Conservation (phyloP, 2,113 vertebrate species). For the Alexandromys fortis region DNA sequence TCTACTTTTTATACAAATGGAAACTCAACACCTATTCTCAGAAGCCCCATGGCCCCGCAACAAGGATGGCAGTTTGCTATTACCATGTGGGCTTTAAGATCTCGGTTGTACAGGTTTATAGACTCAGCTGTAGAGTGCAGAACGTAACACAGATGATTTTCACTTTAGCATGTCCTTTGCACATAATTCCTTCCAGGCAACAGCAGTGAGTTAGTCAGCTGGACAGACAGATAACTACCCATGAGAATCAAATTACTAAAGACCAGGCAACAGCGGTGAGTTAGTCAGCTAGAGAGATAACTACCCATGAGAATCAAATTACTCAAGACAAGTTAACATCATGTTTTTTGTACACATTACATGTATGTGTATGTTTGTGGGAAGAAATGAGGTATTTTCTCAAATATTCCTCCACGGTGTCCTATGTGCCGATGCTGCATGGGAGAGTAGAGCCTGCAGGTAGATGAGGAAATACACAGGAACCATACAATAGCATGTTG, state of each 20-base stretch:
- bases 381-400: not conserved
- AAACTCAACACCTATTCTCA: conserved; percentile 7
- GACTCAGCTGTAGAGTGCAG: not conserved
- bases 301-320: not conserved
- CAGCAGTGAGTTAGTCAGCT: not conserved
- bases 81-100: conserved; percentile 26
- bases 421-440: not conserved
- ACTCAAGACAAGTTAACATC: not conserved
- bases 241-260: not conserved
- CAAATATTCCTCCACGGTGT: not conserved
- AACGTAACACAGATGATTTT: conserved; percentile 14
- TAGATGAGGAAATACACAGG: not conserved
- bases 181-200: not conserved
- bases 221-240: not conserved
- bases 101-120: not conserved
- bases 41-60: not conserved
- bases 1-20: not conserved
- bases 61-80: not conserved
- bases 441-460: not conserved
- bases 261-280: not conserved
- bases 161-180: not conserved
- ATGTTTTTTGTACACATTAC: not conserved
- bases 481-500: not conserved
- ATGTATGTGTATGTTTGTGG: not conserved
- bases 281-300: not conserved